phyloP scores from a whole-genome alignment of 2,888 invertebrate species.

The Ophraella communa region DNA sequence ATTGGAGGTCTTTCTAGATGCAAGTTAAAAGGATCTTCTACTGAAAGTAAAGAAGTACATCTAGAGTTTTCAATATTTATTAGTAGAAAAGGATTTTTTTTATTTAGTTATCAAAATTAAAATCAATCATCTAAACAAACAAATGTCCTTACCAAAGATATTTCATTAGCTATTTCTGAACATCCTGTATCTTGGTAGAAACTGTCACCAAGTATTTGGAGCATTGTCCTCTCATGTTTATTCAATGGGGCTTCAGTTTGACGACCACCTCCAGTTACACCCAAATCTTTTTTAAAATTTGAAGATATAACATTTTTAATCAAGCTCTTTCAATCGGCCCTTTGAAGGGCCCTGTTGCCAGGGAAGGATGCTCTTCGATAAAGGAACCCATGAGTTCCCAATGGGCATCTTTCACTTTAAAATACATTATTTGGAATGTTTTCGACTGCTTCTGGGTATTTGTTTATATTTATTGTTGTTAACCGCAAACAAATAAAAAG shows the following conservation, averaged over 20 bases:
- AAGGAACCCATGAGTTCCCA: constrained; percentile 11
- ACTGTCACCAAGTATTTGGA: constrained; percentile 2
- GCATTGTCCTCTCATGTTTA: not conserved
- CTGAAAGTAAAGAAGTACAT: no score
- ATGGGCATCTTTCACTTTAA: constrained; percentile 10
- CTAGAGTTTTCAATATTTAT: no score
- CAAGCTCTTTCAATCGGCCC: not conserved
- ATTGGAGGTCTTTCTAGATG: no score
- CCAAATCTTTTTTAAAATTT: not conserved
- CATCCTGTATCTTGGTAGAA: constrained; percentile 9
- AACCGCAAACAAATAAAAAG: no score
- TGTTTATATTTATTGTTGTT: no score
- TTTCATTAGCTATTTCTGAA: not conserved
- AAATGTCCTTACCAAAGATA: no score
- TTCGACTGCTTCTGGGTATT: not conserved
- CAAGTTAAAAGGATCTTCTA: no score
- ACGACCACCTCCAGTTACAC: constrained; percentile 5
- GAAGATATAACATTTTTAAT: not conserved
- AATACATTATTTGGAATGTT: no score
- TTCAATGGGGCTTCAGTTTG: not conserved
- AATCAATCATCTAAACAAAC: no score
- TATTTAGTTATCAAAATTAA: no score
- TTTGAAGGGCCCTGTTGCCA: constrained; percentile 1
- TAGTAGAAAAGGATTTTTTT: no score
- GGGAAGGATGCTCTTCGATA: constrained; percentile 9